phyloP scores from a whole-genome alignment of 2,797 vertebrate genomes.

The Crax fasciolata region DNA sequence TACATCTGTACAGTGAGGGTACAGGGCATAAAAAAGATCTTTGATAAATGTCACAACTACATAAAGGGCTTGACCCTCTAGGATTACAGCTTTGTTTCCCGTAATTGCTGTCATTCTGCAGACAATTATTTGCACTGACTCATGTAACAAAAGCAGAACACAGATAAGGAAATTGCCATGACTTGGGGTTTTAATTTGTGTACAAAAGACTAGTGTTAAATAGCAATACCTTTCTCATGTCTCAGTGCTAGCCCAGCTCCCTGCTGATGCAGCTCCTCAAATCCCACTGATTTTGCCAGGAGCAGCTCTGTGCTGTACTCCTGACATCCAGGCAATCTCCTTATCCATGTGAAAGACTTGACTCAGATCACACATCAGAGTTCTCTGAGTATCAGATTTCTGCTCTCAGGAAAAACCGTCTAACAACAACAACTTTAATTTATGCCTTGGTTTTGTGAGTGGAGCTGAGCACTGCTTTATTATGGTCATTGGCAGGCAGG shows the following conservation, averaged over 20 bases:
- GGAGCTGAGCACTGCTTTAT: background rate
- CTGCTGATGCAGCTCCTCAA: background rate
- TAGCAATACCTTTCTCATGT: background rate
- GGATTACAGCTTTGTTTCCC: constrained; percentile 38
- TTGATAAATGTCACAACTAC: background rate
- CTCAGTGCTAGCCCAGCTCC: background rate
- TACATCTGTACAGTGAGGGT: background rate
- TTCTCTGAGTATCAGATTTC: background rate
- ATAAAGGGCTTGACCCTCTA: background rate
- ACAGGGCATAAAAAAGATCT: background rate
- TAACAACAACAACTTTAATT: background rate
- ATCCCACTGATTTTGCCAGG: background rate
- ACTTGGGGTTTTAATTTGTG: background rate
- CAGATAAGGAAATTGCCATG: background rate
- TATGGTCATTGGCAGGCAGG: background rate
- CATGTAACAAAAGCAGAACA: background rate
- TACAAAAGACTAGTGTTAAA: background rate
- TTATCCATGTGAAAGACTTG: background rate
- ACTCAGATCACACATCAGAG: background rate
- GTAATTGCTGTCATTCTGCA: background rate
- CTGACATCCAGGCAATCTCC: background rate
- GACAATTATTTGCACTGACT: background rate
- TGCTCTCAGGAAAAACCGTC: background rate
- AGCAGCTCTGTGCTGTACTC: accelerated
- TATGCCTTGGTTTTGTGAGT: background rate